phyloP scores from a whole-genome alignment of 2,113 vertebrate species.

The Chloropsis hardwickii region DNA sequence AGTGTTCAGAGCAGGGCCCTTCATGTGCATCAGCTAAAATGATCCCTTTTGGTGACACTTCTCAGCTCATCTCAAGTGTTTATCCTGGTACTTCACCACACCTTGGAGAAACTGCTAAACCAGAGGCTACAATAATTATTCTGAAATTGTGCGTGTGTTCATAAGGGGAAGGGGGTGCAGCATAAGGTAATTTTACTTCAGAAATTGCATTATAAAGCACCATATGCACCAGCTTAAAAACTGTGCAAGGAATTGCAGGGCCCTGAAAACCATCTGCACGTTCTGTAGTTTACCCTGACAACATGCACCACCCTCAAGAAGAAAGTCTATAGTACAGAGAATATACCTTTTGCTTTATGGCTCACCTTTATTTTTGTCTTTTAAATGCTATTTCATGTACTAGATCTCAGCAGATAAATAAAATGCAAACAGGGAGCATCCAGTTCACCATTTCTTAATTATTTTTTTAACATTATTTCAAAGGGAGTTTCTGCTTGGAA shows the following conservation, averaged over 20 bases:
- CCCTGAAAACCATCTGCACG: conserved; percentile 56
- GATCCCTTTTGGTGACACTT: neutral
- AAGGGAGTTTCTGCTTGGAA: conserved; percentile 66
- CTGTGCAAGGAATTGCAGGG: conserved; percentile 54
- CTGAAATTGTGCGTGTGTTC: conserved; percentile 67
- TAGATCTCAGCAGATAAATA: conserved; percentile 63
- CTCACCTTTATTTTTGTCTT: conserved; percentile 64
- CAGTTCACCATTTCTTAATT: conserved; percentile 32
- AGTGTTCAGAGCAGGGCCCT: neutral
- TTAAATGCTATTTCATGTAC: conserved; percentile 47
- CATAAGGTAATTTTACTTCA: conserved; percentile 56
- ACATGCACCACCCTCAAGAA: conserved; percentile 55
- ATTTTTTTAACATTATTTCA: conserved; percentile 31
- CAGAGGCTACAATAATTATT: conserved; percentile 63
- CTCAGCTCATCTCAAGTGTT: conserved; percentile 13
- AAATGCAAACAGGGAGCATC: conserved; percentile 57
- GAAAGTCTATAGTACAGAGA: conserved; percentile 45
- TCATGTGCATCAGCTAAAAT: conserved; percentile 23
- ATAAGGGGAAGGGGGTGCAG: conserved; percentile 62
- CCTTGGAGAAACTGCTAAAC: conserved; percentile 55
- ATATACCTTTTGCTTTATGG: conserved; percentile 62
- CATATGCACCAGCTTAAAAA: conserved; percentile 45
- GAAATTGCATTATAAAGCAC: conserved; percentile 71
- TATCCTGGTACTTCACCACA: conserved; percentile 59
- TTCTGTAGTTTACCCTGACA: conserved; percentile 62